phyloP scores from a whole-genome alignment of 2,797 vertebrate species.

The Silurus lanzhouensis region DNA sequence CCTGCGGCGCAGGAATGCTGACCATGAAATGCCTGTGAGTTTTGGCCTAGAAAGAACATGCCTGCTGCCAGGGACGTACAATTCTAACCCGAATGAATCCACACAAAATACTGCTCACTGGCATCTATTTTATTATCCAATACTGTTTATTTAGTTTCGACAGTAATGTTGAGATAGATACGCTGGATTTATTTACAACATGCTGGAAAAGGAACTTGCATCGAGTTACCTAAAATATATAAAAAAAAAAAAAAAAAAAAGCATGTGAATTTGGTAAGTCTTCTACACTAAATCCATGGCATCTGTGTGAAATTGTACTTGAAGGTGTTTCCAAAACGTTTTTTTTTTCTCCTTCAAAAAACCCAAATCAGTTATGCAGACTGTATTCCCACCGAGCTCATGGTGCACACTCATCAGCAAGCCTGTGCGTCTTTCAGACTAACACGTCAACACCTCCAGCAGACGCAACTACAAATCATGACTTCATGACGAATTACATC shows the following conservation, averaged over 20 bases:
- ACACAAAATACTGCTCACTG: constrained; percentile 45
- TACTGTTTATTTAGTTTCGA: constrained; percentile 57
- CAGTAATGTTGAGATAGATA: constrained; percentile 52
- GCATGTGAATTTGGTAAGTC: constrained; percentile 42
- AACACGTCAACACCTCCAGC: constrained; percentile 30
- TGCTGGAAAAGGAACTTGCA: constrained; percentile 42
- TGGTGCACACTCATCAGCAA: constrained; percentile 36
- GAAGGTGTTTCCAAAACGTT: constrained; percentile 33
- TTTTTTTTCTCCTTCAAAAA: constrained; percentile 18
- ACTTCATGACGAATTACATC: constrained; percentile 40
- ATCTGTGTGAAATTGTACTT: constrained; percentile 27
- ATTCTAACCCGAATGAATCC: constrained; percentile 42
- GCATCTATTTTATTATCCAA: constrained; percentile 47
- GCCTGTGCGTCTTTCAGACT: constrained; percentile 45
- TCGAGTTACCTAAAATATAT: constrained; percentile 20
- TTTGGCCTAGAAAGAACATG: constrained; percentile 52
- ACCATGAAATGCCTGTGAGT: constrained; percentile 58
- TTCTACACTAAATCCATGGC: constrained; percentile 46
- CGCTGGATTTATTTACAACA: constrained; percentile 50
- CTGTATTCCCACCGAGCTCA: constrained; percentile 39
- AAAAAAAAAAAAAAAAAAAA: constrained; percentile 36
- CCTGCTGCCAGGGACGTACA: constrained; percentile 49
- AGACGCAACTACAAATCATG: constrained; percentile 52
- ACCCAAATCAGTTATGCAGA: constrained; percentile 19
- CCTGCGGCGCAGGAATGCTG: constrained; percentile 56